Evolutionary conservation across 2,797 vertebrate species (phyloP).

Genomic region (Rhodeus uyekii): DNA sequence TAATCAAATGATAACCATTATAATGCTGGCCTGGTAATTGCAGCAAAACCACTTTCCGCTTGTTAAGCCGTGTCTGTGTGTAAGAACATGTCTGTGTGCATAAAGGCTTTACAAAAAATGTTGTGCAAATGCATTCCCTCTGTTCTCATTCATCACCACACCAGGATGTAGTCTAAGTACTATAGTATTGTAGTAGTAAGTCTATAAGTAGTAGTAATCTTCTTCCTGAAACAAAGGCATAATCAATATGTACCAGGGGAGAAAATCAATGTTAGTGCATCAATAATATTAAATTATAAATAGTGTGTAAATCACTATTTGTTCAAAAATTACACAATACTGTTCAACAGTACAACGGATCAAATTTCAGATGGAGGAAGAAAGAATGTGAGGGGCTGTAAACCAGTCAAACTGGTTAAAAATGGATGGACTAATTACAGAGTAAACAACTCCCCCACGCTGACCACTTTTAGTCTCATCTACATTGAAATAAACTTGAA

Average conservation of each 20-base stretch:
- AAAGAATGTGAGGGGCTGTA: neutral
- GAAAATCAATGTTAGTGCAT: neutral
- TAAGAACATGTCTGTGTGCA: neutral
- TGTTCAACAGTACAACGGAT: neutral
- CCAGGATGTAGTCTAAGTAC: neutral
- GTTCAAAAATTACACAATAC: neutral
- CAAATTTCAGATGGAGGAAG: neutral
- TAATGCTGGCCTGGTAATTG: slow-evolving; percentile 42
- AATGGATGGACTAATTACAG: neutral
- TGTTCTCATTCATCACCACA: neutral
- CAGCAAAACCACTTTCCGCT: slow-evolving; percentile 1
- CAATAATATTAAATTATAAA: neutral
- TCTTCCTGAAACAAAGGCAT: neutral
- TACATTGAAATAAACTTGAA: neutral
- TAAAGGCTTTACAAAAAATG: neutral
- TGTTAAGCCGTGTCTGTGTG: slow-evolving; percentile 1
- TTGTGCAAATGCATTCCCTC: slow-evolving; percentile 7
- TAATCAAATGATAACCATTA: slow-evolving; percentile 50
- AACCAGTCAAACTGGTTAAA: neutral
- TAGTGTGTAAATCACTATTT: neutral
- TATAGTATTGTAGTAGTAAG: too few species aligned
- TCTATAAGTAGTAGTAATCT: neutral
- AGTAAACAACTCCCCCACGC: neutral
- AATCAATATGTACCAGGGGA: neutral
- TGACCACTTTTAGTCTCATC: neutral